Conservation (phyloP, 2,113 vertebrate genomes). For the Lepus timidus region DNA sequence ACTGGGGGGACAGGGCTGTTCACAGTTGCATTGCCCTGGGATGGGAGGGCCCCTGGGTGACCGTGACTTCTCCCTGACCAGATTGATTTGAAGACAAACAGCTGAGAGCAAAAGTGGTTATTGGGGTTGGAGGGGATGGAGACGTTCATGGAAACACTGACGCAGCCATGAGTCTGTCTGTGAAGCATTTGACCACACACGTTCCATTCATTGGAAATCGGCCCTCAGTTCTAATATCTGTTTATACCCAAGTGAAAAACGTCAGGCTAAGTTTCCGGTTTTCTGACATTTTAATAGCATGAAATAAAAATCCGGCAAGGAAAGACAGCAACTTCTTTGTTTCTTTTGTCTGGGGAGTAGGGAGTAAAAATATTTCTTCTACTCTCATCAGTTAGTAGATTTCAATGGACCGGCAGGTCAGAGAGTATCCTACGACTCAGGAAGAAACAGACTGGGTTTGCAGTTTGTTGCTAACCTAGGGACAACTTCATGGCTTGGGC, state of each 20-base stretch:
- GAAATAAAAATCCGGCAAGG: slow-evolving; percentile 69
- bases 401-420: neutral
- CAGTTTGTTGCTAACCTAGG: slow-evolving; percentile 8
- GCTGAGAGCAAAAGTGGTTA: slow-evolving; percentile 17
- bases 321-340: slow-evolving; percentile 21
- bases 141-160: neutral
- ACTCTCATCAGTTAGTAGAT: neutral
- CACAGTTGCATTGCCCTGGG: neutral
- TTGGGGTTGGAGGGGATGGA: neutral
- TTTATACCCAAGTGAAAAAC: slow-evolving; percentile 41
- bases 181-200: slow-evolving; percentile 59
- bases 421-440: slow-evolving; percentile 33
- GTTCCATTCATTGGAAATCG: slow-evolving; percentile 68
- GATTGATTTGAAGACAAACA: neutral
- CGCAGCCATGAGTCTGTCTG: neutral
- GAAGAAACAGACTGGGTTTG: slow-evolving; percentile 52
- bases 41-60: neutral
- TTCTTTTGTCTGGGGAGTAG: neutral
- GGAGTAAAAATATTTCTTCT: neutral
- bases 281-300: slow-evolving; percentile 59
- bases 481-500: slow-evolving; percentile 24
- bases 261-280: neutral
- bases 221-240: slow-evolving; percentile 28
- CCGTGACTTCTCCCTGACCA: neutral
- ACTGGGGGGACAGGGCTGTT: no score